phyloP scores from a whole-genome alignment of 1,140 invertebrate genomes.

The Drosophila ercepeae region DNA sequence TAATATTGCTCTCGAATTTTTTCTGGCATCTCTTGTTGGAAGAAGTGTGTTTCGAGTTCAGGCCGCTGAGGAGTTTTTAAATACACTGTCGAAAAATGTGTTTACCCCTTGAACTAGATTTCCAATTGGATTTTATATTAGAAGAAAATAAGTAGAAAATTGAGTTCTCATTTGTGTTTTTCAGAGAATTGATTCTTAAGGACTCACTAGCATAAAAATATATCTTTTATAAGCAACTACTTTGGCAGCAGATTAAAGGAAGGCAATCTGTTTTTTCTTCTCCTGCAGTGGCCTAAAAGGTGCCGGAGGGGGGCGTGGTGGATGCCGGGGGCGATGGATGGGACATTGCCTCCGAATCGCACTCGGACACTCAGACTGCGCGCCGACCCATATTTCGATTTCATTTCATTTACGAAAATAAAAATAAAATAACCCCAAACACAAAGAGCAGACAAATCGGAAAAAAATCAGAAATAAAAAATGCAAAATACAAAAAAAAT shows the following conservation, averaged over 20 bases:
- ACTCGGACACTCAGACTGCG: slow-evolving; percentile 55
- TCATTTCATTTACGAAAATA: slow-evolving; percentile 77
- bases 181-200: too few relatives aligned
- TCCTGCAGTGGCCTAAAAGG: slow-evolving; percentile 17
- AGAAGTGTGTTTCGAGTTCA: slow-evolving; percentile 74
- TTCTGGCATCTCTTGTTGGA: slow-evolving; percentile 59
- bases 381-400: slow-evolving; percentile 75
- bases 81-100: background rate
- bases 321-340: slow-evolving; percentile 58
- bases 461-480: slow-evolving; percentile 46
- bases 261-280: too few relatives aligned
- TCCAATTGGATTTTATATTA: too few relatives aligned
- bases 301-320: slow-evolving; percentile 29
- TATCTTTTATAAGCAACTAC: background rate
- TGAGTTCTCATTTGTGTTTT: too few relatives aligned
- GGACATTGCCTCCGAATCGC: slow-evolving; percentile 48
- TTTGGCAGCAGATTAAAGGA: background rate
- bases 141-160: too few relatives aligned
- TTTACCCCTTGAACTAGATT: too few relatives aligned
- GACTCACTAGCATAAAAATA: too few relatives aligned
- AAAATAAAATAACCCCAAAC: slow-evolving; percentile 48
- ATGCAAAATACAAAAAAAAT: slow-evolving; percentile 20
- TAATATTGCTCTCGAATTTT: slow-evolving; percentile 54
- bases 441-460: slow-evolving; percentile 43
- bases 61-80: slow-evolving; percentile 11